Evolutionary conservation across 2,113 vertebrate species (phyloP), one percentile per base, ranked within the genome.

Genomic region (Python bivittatus): DNA sequence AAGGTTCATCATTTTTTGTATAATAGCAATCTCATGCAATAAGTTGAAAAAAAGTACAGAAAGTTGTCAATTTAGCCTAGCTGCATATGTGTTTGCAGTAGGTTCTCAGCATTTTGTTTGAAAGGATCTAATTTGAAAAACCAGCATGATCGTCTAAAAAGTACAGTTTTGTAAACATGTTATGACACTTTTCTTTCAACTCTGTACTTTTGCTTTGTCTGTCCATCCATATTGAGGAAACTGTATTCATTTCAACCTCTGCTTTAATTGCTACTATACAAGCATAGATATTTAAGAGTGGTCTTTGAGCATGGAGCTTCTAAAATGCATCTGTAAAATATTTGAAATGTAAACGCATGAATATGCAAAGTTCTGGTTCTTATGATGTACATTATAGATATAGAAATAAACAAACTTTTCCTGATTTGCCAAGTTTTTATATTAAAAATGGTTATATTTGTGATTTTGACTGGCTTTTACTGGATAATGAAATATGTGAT

Each of bases 101-200:
- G 60, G 38, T 79, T 58, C 4, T 52, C 92, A 93, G 52, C 93
- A 3, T n/a, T 90, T 94, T 90, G 3, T 88, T 83, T 93, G 86
- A 92, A 92, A 94, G 91, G 7, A 84, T 0, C 2, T 1, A 0
- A 12, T 91, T 93, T 96, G 88, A 61, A 25, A 68, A 22, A 86
- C 33, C 38, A 90, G 64, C n/a, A 54, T 83, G 84, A 89, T 29
- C 7, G 17, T 91, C 33, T 91, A n/a, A 90, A 13, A 89, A 11
- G 33, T 90, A 4, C 44, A 48, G 6, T 68, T 8, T 9, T 57
- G 27, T 61, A 91, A 83, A 90, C 61, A 88, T 90, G 58, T 79
- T 79, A 44, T 90, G 61, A 88, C 42, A n/a, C 29, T 57, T 88
- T 48, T 42, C 88, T 12, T 29, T 90, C 29, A 12, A 58, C 91